These are phyloP conservation scores for Laterallus jamaicensis DNA, from an alignment of 2,113 vertebrate species.

Conservation along the genomic window DNA sequence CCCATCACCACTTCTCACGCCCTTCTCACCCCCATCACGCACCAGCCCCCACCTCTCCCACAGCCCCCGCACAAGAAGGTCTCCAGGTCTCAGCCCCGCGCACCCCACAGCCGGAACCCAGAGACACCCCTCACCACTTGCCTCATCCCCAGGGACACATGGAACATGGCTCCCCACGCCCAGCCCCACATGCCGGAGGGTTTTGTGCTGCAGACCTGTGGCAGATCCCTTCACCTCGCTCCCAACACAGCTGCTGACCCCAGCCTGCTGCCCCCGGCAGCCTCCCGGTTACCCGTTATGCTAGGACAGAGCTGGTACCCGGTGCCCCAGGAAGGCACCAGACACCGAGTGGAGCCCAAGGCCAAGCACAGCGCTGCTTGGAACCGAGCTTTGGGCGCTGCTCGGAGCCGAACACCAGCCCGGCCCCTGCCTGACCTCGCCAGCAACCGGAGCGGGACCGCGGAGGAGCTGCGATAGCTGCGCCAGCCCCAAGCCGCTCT, in stretches of 20 bases:
- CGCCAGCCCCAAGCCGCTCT: background rate
- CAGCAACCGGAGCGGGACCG: background rate
- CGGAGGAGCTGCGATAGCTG: background rate
- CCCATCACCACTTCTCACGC: background rate
- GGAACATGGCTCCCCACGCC: fast-evolving
- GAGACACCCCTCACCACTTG: fast-evolving
- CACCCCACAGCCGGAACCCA: background rate
- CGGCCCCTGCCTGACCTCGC: background rate
- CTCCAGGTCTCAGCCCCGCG: background rate
- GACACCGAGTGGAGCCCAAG: background rate
- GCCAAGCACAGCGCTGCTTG: too few relatives aligned
- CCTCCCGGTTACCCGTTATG: fast-evolving
- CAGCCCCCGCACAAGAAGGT: fast-evolving
- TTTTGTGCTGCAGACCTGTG: background rate
- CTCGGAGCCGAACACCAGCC: too few relatives aligned
- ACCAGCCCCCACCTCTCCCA: background rate
- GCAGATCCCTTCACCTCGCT: fast-evolving
- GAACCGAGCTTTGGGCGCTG: background rate
- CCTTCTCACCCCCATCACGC: background rate
- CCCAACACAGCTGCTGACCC: background rate
- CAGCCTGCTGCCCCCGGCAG: background rate
- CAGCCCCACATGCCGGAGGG: fast-evolving
- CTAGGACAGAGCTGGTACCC: fast-evolving
- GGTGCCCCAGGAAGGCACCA: background rate
- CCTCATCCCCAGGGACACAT: fast-evolving